A percentile compares a stretch with the other conserved stretches of the same genome.
phyloP scores from a whole-genome alignment of 1,140 invertebrate genomes.

The Pachypeltis micranthus region DNA sequence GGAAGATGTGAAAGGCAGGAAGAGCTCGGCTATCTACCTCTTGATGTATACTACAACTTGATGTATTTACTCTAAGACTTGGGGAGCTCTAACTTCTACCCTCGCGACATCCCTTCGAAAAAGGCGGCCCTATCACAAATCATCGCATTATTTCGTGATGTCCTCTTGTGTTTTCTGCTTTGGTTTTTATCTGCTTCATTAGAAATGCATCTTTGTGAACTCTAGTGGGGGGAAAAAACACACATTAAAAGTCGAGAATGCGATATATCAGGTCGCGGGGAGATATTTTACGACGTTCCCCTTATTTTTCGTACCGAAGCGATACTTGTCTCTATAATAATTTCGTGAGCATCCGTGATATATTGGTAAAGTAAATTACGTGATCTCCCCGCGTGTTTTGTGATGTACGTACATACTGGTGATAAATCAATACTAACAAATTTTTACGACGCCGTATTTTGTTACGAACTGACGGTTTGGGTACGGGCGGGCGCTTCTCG shows the following conservation, averaged over 20 bases:
- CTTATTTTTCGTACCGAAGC: not conserved
- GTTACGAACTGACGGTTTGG: too few species aligned
- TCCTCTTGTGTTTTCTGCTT: constrained; percentile 4
- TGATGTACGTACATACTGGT: too few species aligned
- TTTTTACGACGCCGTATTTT: too few species aligned
- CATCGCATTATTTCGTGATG: not conserved
- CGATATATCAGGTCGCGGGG: not conserved
- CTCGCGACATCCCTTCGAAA: not conserved
- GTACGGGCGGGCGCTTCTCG: too few species aligned
- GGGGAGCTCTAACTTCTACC: not conserved
- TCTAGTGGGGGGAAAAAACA: not conserved
- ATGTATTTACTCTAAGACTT: constrained; percentile 1
- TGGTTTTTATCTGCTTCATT: constrained; percentile 3
- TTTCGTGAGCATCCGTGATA: not conserved
- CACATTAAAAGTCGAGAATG: not conserved
- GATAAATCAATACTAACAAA: too few species aligned
- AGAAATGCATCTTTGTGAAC: constrained; percentile 5
- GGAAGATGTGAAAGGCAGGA: not conserved
- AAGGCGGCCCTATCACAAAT: not conserved
- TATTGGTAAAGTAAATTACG: not conserved
- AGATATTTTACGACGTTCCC: not conserved
- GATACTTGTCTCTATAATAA: not conserved
- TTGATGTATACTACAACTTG: constrained; percentile 7
- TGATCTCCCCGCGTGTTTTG: too few species aligned
- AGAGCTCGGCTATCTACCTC: not conserved